Conservation (phyloP, 2,113 vertebrate species). For the Plotosus lineatus region DNA sequence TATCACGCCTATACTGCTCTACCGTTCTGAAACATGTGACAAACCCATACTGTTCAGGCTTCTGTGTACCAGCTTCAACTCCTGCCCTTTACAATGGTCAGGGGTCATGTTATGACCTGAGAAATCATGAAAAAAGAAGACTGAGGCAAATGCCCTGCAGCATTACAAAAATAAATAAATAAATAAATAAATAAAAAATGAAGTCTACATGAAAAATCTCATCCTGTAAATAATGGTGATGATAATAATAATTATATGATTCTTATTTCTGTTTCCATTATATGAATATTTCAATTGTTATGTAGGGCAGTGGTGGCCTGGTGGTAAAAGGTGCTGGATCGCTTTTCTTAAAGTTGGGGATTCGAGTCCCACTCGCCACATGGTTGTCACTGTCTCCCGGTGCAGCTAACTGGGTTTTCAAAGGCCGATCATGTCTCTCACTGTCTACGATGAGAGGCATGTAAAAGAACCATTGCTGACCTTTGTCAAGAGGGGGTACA, state of each 20-base stretch:
- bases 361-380: too few species aligned
- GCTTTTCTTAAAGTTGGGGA: too few species aligned
- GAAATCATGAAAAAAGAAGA: not conserved
- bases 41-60: conserved; percentile 4
- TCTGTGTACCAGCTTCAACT: not conserved
- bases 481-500: too few species aligned
- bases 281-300: not conserved
- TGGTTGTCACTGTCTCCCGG: too few species aligned
- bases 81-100: not conserved
- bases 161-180: not conserved
- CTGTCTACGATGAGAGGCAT: too few species aligned
- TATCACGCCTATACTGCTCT: conserved; percentile 8
- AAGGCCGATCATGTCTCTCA: too few species aligned
- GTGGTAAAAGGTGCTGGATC: too few species aligned
- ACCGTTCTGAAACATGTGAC: not conserved
- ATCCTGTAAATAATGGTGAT: too few species aligned
- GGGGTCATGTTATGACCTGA: not conserved
- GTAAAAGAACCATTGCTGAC: too few species aligned
- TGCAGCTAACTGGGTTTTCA: too few species aligned
- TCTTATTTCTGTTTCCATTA: not conserved
- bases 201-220: not conserved
- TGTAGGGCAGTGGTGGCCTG: too few species aligned
- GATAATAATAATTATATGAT: not conserved
- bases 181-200: too few species aligned
- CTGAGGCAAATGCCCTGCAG: not conserved